These are phyloP conservation scores for Galeopsomyia nigrocyanea DNA, from an alignment of 2,888 invertebrate genomes.

Conservation along the genomic window DNA sequence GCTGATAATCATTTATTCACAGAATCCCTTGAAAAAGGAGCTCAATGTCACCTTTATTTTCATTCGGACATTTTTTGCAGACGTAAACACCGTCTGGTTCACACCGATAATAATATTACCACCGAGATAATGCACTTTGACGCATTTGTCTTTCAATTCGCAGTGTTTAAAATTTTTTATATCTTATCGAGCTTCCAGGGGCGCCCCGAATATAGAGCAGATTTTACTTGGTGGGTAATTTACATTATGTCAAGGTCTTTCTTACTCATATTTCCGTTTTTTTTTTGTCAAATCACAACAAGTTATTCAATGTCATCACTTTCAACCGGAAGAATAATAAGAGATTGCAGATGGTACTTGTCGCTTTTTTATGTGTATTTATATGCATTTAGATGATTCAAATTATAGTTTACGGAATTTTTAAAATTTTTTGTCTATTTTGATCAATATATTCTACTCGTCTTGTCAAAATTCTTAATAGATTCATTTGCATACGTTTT, in stretches of 20 bases:
- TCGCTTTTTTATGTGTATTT: too few relatives aligned
- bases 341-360: too few relatives aligned
- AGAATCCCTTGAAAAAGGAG: background rate
- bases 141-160: constrained; percentile 29
- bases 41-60: background rate
- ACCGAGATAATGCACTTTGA: constrained; percentile 1
- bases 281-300: constrained; percentile 47
- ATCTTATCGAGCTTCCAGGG: constrained; percentile 44
- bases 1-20: background rate
- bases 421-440: too few relatives aligned
- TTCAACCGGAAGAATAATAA: too few relatives aligned
- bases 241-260: constrained; percentile 14
- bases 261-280: constrained; percentile 38
- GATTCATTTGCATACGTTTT: too few relatives aligned
- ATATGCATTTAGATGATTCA: too few relatives aligned
- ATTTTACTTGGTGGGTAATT: constrained; percentile 31
- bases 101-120: background rate
- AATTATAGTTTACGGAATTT: too few relatives aligned
- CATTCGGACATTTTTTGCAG: constrained; percentile 10
- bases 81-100: constrained; percentile 6
- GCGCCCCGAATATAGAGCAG: constrained; percentile 17
- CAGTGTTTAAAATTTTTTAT: constrained; percentile 11
- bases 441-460: too few relatives aligned
- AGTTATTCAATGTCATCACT: too few relatives aligned
- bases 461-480: too few relatives aligned